Base-by-base conservation (phyloP, 2,113 vertebrate genomes). In the Cyphomyrus plagiostoma region DNA sequence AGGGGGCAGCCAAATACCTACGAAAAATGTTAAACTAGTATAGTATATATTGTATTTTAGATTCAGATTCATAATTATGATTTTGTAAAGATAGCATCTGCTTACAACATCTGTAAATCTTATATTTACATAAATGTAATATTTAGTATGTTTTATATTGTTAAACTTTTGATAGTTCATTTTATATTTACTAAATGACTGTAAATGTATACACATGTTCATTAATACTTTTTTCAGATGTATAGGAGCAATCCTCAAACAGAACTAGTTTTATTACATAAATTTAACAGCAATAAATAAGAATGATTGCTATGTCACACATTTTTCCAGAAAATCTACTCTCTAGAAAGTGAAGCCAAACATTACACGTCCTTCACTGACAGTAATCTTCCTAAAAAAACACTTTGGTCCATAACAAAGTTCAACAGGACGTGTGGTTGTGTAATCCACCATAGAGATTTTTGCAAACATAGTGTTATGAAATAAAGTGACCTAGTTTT, bases 331-430 rank as follows among this genome's bases (percentile, higher is more conserved):
- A 39, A 17, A 80, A 42, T 19, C 15, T 80, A 19, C 50, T 87
- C 85, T 50, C 50, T 53, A 48, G 50, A 87, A 87, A 86, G 83
- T 50, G 83, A 48, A 86, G 48, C 21, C 4, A 87, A 52, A 56
- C 50, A 35, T 87, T 52, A 35, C 4, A 87, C 17, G 7, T 39
- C 13, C 50, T 87, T 87, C 50, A 53, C 50, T 87, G 85, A 50
- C 50, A 56, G 19, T 87, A 53, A 80, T 39, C 70, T 52, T 48
- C 42, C 7, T 42, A 83, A 11, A 50, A 89, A 50, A 89, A 83
- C 30, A 89, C 77, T 21, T 82, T 52, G 88, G 21, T 89, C 49
- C 70, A 39, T 83, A 80, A 11, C 90, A 94, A 94, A 91, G 92
- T 91, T 93, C 89, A 90, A 3, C 62, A 19, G 0, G 39, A 35